Base-by-base conservation (phyloP, 2,888 invertebrate species). In the Cheiracanthium punctorium region DNA sequence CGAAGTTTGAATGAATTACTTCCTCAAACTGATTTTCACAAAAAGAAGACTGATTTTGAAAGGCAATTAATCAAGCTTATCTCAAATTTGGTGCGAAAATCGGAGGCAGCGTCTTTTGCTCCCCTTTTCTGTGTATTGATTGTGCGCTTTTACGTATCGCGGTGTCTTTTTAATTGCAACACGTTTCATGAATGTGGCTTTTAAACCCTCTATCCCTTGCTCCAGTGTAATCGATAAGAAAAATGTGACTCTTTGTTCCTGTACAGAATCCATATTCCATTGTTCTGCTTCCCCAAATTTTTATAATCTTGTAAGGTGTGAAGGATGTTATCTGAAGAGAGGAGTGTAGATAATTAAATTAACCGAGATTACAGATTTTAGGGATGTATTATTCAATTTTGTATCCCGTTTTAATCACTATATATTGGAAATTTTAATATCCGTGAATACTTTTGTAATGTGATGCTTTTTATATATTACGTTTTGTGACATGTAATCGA, bases 1-100 rank as follows among this genome's bases (percentile, higher is more conserved):
- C 14, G 8, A 48, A 48, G 67, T 70, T 81, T 58, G 33, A 81
- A 81, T 41, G 52, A 74, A 81, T 81, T 58, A 70, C 74, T 81
- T 74, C 70, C 74, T 14, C 2, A 17, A 81, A 67, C 32, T 52
- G n/a, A n/a, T 70, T 81, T 58, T 69, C 30, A 74, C 33, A 67
- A 70, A 74, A 81, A 81, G 81, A 81, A 81, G 69, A 81, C 67
- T 67, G 70, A 80, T 48, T 74, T 74, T 74, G 81, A 81, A 67
- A 70, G 37, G 81, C 81, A 81, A 81, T 81, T 81, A 81, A 81
- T 81, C 81, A 81, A 67, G 81, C 81, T 81, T 81, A 81, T 81
- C 81, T 52, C 33, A 52, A 69, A 33, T 74, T 69, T 48, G 64
- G 24, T 52, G 69, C 52, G 33, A 48, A 30, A 74, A 69, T 74